A percentile compares a stretch with the other conserved stretches of the same genome.
phyloP scores from a whole-genome alignment of 2,113 vertebrate genomes.

The Cyrtonyx montezumae region DNA sequence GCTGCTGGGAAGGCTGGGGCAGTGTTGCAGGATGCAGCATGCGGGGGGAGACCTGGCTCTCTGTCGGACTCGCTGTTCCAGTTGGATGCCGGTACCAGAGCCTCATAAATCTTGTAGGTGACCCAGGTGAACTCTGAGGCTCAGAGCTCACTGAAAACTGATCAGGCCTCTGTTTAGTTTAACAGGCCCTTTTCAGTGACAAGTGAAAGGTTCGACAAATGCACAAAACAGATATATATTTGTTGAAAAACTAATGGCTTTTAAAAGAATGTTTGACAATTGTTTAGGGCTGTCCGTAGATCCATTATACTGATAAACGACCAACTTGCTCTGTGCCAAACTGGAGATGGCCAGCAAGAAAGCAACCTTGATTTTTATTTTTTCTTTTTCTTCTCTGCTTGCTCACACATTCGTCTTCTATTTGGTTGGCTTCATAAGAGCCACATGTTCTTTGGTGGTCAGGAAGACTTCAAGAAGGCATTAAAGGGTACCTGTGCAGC shows the following conservation, averaged over 20 bases:
- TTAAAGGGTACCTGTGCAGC: conserved; percentile 69
- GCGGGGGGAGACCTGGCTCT: conserved; percentile 64
- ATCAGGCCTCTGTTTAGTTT: conserved; percentile 85
- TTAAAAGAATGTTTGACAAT: conserved; percentile 91
- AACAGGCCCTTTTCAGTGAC: conserved; percentile 79
- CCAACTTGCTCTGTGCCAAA: conserved; percentile 60
- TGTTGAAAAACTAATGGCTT: conserved; percentile 87
- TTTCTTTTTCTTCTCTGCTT: background rate
- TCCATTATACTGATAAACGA: conserved; percentile 89
- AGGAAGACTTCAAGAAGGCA: conserved; percentile 35
- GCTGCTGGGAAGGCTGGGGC: conserved; percentile 77
- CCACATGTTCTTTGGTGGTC: background rate
- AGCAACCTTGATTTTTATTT: background rate
- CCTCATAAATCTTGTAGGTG: conserved; percentile 86
- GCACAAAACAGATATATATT: conserved; percentile 83
- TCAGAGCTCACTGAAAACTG: conserved; percentile 82
- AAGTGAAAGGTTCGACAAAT: conserved; percentile 84
- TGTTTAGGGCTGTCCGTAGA: conserved; percentile 86
- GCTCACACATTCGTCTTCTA: background rate
- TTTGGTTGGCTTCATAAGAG: conserved; percentile 13
- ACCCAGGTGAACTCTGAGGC: conserved; percentile 85
- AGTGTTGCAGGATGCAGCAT: conserved; percentile 67
- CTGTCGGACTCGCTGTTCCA: conserved; percentile 73
- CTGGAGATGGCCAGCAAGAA: conserved; percentile 25
- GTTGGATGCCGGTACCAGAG: conserved; percentile 75